Evolutionary conservation across 1,140 invertebrate genomes (phyloP), one percentile per base, ranked within the genome.

Genomic region (Apis cerana): DNA sequence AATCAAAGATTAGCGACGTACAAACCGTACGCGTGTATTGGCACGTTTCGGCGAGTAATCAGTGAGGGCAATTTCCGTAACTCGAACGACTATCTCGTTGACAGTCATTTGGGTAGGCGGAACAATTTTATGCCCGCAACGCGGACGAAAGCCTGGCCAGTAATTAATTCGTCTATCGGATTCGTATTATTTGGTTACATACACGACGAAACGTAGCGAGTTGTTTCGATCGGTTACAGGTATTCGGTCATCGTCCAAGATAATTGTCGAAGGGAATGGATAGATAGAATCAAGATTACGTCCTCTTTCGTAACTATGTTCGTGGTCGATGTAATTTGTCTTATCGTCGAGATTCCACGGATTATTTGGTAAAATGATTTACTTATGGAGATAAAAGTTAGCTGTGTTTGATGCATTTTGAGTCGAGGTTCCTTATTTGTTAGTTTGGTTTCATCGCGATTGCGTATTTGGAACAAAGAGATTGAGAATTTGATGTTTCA

Each of bases 161-260:
- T 87, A 86, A 83, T 87, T 75, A 79, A 87, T 76, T 80, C 65
- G 61, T 65, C 67, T 64, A 58, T 27, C 23, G 61, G 65, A 56
- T 43, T 33, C 59, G 67, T 11, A 65, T 86, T 86, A 62, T 83
- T 87, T 67, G 50, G 59, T 19, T 64, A 12, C 61, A 12, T 12
- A 48, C 50, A 12, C 23, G n/a, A 17, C 1, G 33, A 11, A 50
- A 17, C 54, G 56, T 19, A 15, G 21, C 52, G 62, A n/a, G 62
- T 65, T 17, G 52, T 64, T 64, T 2, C 50, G 33, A 75, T 58
- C 21, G 54, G 54, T 19, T 54, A 21, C 15, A 67, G 61, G 19
- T 54, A 27, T 48, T 23, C 69, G 9, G n/a, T 27, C 67, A 33
- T 12, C 21, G 50, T n/a, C n/a, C 33, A 52, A 58, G 33, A 74